Evolutionary conservation across 2,888 invertebrate species (phyloP), one percentile per base, ranked within the genome.

Genomic region (Helicoverpa assulta): DNA sequence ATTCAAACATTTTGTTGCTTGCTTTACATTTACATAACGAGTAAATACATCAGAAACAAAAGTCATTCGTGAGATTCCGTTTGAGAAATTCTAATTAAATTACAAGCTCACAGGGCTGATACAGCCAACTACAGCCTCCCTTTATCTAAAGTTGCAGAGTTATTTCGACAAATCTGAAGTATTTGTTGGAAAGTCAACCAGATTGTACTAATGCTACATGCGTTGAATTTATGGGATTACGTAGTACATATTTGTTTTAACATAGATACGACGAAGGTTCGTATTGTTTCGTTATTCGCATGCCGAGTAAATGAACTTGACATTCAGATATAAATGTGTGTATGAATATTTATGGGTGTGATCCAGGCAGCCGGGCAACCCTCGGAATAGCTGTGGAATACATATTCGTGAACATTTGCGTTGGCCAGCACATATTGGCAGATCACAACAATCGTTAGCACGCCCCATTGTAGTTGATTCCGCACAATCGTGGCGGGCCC

Each of bases 61-160:
- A 90, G 91, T 92, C 90, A 92, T 91, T 91, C 88, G 82, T 85
- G 87, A 89, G 92, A 94, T 93, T 92, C 89, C 91, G 85, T 86
- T 88, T 84, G 85, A 87, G 89, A 92, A 91, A 92, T 92, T 91
- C 90, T 91, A 93, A 93, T 93, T 93, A 90, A 92, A 93, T 93
- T 89, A 91, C 88, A 85, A 88, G 84, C 84, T 85, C 78, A 70
- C 80, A 78, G 85, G 83, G 77, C 83, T 87, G 88, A 90, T 90
- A 91, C 87, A 87, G 86, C 87, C 89, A 88, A 91, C 90, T 90
- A 90, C 84, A 85, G 82, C 82, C 78, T 73, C 86, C 91, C 91
- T 92, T 92, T 91, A 91, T 91, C 90, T 91, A 86, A 91, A 93
- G 88, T 91, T 92, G 79, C 73, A 75, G 88, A 89, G 90, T 90